A percentile compares a stretch with the other conserved stretches of the same genome.
These are phyloP conservation scores for Leptinotarsa lineolata DNA, from an alignment of 1,140 invertebrate species.

Conservation along the genomic window DNA sequence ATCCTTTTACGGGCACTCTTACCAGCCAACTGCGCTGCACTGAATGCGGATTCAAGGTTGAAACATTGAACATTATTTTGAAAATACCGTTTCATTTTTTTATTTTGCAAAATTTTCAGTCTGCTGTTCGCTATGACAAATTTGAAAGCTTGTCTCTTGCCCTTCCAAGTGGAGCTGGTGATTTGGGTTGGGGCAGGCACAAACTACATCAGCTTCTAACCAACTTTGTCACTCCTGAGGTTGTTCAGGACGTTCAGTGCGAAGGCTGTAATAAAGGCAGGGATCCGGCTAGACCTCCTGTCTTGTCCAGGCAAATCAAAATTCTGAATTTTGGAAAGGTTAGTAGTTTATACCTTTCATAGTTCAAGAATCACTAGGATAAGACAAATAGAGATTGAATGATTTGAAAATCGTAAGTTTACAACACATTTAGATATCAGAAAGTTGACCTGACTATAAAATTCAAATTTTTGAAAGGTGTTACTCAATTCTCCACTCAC, in stretches of 20 bases:
- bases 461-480: too few relatives aligned
- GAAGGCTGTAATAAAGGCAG: conserved; percentile 69
- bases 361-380: background rate
- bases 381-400: too few relatives aligned
- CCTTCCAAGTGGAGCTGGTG: conserved; percentile 64
- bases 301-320: conserved; percentile 70
- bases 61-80: background rate
- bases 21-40: conserved; percentile 84
- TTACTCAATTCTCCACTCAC: too few relatives aligned
- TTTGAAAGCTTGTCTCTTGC: conserved; percentile 85
- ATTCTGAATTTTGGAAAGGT: conserved; percentile 84
- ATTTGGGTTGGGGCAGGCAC: conserved; percentile 60
- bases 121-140: conserved; percentile 84
- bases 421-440: too few relatives aligned
- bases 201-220: conserved; percentile 73
- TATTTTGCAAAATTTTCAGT: conserved; percentile 58
- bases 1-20: conserved; percentile 80
- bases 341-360: background rate
- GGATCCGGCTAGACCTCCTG: conserved; percentile 53
- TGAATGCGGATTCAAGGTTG: conserved; percentile 76
- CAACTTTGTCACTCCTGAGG: conserved; percentile 81
- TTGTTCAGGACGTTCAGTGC: conserved; percentile 83
- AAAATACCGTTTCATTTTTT: background rate
- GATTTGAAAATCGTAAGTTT: too few relatives aligned
- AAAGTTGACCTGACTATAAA: too few relatives aligned